These are phyloP conservation scores for Solenopsis fugax DNA, from an alignment of 1,140 invertebrate species.

Conservation along the genomic window DNA sequence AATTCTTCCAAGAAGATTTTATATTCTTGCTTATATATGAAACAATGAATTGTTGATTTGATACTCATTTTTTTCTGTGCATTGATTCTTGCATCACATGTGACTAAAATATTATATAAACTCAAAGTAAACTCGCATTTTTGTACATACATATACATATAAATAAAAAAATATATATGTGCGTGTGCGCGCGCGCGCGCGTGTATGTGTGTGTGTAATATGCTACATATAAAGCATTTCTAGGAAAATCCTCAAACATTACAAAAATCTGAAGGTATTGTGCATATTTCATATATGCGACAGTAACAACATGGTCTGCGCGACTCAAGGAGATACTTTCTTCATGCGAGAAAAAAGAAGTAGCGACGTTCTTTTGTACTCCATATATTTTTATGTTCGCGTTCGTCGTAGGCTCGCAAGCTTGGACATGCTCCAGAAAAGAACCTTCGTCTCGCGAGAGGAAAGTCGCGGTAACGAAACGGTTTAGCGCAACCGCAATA, in stretches of 20 bases:
- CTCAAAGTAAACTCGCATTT: neutral
- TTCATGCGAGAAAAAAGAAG: neutral
- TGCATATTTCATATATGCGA: neutral
- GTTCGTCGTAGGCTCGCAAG: neutral
- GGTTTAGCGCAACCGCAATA: constrained; percentile 21
- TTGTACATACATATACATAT: neutral
- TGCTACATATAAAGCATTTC: neutral
- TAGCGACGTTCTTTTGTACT: neutral
- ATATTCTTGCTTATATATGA: too few species aligned
- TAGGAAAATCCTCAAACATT: neutral
- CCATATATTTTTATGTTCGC: neutral
- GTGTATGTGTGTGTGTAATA: too few species aligned
- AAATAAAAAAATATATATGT: too few species aligned
- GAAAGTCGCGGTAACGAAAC: constrained; percentile 14
- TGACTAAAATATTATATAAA: constrained; percentile 1
- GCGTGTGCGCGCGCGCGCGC: too few species aligned
- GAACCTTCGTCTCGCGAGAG: neutral
- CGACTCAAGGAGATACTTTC: constrained; percentile 19
- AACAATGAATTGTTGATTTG: too few species aligned
- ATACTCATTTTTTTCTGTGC: too few species aligned
- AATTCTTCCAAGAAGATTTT: too few species aligned
- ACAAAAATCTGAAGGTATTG: constrained; percentile 22
- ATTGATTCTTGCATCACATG: neutral
- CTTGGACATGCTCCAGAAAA: constrained; percentile 12
- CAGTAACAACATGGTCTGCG: neutral